These are phyloP conservation scores for Lepidurus apus DNA, from an alignment of 1,140 invertebrate genomes.

Conservation along the genomic window DNA sequence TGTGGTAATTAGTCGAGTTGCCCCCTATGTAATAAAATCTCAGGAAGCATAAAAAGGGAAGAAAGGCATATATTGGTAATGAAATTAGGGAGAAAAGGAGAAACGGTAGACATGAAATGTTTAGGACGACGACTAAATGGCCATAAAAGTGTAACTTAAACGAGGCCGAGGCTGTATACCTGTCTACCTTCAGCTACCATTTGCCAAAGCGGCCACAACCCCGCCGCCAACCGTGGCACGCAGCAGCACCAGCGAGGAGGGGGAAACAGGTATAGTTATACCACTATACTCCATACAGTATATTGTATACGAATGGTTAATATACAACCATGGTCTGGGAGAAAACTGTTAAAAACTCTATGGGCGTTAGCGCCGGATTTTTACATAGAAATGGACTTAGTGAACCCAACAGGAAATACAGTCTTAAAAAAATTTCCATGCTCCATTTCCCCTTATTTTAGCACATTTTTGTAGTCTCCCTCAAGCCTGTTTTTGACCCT, in stretches of 20 bases:
- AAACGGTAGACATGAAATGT: slow-evolving; percentile 11
- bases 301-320: neutral
- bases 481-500: too few relatives aligned
- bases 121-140: slow-evolving; percentile 18
- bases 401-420: neutral
- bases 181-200: slow-evolving; percentile 18
- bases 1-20: neutral
- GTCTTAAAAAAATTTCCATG: too few relatives aligned
- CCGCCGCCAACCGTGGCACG: neutral
- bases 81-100: neutral
- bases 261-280: neutral
- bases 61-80: slow-evolving; percentile 3
- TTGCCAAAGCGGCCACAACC: slow-evolving; percentile 11
- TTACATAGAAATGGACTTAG: neutral
- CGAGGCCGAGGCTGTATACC: slow-evolving; percentile 16
- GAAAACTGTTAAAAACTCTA: neutral
- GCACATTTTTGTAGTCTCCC: too few relatives aligned
- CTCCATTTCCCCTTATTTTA: too few relatives aligned
- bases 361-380: neutral
- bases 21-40: neutral
- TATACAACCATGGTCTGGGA: neutral
- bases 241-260: neutral
- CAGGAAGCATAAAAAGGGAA: neutral
- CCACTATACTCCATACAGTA: neutral
- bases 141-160: slow-evolving; percentile 19